Base-by-base conservation (phyloP, 30 jellyfish, hydroid and myxozoan species). In the Morbakka virulenta region DNA sequence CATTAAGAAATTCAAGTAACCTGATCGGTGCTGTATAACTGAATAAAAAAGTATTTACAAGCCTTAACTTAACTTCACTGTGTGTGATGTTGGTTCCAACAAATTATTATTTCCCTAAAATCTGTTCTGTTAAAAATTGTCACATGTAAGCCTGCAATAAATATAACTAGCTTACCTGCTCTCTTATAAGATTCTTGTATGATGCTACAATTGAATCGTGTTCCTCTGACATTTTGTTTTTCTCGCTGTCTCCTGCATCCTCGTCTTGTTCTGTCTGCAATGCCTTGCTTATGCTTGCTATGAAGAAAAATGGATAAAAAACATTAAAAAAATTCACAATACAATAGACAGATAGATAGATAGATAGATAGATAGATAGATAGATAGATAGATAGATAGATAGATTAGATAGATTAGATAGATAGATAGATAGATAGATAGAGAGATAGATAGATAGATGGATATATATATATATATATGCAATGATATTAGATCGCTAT, bases 241-340 rank as follows among this genome's bases (percentile, higher is more conserved):
- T 88, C 21, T 82, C 95, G 32, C 57, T 51, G 25, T 77, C 95
- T 35, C 73, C 83, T 1, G 81, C 78, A 14, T 90, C 98, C 31
- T 90, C 98, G 32, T 90, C 98, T 30, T 90, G 87, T 31, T 82
- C 94, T 1, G 82, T 93, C 30, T 69, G 89, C 2, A 90, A 41
- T 21, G 84, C 96, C 48, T 84, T 90, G 41, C 89, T 70, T 52
- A 90, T 90, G 65, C 94, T 90, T 22, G 87, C 98, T 90, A 47
- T 9, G 26, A 35, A 2, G 47, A 4, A 35, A 24, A 6, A 2
- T 23, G 48, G 32, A 71, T 26, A 34, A 26, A 25, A 34, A 32
- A 14, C 66, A 20, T 23, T 13, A 64, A 64, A 64, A 3, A 14
- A 17, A 64, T 6, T 31, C 25, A 21, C n/a, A n/a, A n/a, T n/a